phyloP scores from a whole-genome alignment of 2,113 vertebrate species.

The Aspidoscelis tigris region DNA sequence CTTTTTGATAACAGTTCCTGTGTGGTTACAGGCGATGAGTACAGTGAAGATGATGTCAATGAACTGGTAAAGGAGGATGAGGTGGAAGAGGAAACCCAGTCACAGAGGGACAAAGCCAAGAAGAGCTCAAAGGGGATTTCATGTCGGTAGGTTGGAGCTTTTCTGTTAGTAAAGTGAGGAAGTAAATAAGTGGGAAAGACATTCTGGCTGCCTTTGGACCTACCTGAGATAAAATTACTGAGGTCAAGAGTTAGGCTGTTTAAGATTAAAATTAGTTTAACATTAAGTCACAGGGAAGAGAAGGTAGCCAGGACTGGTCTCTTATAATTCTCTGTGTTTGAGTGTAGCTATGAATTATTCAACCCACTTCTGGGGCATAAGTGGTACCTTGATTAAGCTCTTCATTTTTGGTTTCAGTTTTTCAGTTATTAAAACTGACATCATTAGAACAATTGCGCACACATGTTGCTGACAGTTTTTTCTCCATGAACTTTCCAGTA shows the following conservation, averaged over 20 bases:
- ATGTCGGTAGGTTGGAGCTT: slow-evolving; percentile 74
- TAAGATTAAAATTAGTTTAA: background rate
- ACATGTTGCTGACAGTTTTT: background rate
- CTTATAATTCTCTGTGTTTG: too few relatives aligned
- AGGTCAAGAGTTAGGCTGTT: background rate
- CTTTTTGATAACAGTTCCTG: slow-evolving; percentile 10
- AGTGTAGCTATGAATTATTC: too few relatives aligned
- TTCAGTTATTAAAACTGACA: too few relatives aligned
- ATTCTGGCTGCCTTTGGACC: background rate
- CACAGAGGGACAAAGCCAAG: slow-evolving; percentile 71
- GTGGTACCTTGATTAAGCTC: too few relatives aligned
- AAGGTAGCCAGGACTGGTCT: background rate
- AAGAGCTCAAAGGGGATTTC: slow-evolving; percentile 61
- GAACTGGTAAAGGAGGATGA: slow-evolving; percentile 88
- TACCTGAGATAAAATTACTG: background rate
- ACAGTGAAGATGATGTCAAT: slow-evolving; percentile 93
- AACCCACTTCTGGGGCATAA: too few relatives aligned
- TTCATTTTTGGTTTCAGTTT: background rate
- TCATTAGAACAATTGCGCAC: background rate
- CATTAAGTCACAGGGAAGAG: background rate
- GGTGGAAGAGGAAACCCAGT: slow-evolving; percentile 68
- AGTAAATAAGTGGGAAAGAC: background rate
- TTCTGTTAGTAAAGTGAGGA: slow-evolving; percentile 25
- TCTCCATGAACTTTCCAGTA: background rate
- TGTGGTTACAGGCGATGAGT: slow-evolving; percentile 84